Conservation (phyloP, 2,888 invertebrate genomes). For the Salticus scenicus region DNA sequence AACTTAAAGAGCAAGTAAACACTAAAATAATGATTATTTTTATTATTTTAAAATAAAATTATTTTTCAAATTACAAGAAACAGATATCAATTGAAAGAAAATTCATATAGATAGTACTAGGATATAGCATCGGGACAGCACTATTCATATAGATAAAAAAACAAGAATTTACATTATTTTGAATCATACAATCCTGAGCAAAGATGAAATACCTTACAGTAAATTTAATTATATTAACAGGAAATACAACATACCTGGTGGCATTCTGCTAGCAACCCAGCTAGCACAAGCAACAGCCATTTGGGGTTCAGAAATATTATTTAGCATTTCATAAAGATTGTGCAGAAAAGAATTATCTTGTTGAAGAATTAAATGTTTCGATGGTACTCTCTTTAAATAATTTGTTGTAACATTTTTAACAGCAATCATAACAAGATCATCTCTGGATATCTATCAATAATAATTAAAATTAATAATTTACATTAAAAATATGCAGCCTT, state of each 20-base stretch:
- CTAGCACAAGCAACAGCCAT: conserved; percentile 27
- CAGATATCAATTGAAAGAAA: too few relatives aligned
- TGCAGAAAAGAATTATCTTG: conserved; percentile 31
- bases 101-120: too few relatives aligned
- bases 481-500: background rate
- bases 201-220: background rate
- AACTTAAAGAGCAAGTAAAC: too few relatives aligned
- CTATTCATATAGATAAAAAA: background rate
- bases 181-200: too few relatives aligned
- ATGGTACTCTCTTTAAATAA: conserved; percentile 14
- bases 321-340: conserved; percentile 20
- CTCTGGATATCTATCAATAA: conserved; percentile 26
- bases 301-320: conserved; percentile 14
- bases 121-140: too few relatives aligned
- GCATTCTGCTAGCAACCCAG: conserved; percentile 49
- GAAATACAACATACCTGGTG: conserved; percentile 30
- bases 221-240: too few relatives aligned
- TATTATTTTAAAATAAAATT: too few relatives aligned
- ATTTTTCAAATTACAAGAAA: too few relatives aligned
- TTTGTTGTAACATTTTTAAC: conserved; percentile 31
- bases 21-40: too few relatives aligned
- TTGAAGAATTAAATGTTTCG: background rate
- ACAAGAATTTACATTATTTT: background rate
- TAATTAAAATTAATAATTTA: too few relatives aligned
- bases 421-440: conserved; percentile 45